A percentile compares a stretch with the other conserved stretches of the same genome.
Evolutionary conservation across 2,797 vertebrate genomes (phyloP).

Genomic region (Myotis findleyi): DNA sequence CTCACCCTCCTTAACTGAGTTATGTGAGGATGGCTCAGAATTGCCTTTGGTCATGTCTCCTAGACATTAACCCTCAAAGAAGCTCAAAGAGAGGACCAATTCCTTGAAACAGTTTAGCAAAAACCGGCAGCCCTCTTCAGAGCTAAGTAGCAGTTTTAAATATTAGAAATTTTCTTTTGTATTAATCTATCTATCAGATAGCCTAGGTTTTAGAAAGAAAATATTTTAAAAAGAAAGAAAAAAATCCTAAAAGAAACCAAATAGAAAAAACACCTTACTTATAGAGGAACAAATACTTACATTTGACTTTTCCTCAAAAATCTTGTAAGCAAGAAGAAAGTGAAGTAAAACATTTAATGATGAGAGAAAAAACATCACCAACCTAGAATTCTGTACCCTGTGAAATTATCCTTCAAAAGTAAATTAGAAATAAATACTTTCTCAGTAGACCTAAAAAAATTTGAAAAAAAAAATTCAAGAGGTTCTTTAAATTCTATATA

Average conservation of each 20-base stretch:
- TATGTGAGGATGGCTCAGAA: neutral
- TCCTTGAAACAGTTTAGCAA: neutral
- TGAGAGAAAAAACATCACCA: neutral
- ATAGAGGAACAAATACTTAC: neutral
- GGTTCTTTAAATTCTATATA: neutral
- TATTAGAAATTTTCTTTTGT: conserved; percentile 32
- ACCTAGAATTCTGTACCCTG: neutral
- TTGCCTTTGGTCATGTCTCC: neutral
- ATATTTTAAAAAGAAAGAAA: neutral
- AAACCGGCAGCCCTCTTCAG: neutral
- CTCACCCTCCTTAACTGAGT: neutral
- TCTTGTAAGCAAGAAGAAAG: neutral
- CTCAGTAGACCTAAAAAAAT: neutral
- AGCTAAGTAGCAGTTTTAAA: neutral
- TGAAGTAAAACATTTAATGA: neutral
- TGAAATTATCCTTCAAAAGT: neutral
- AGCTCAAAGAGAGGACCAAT: neutral
- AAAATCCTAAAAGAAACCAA: neutral
- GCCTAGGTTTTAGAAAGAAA: conserved; percentile 4
- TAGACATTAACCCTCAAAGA: neutral
- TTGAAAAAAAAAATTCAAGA: neutral
- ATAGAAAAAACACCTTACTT: neutral
- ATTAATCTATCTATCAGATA: neutral
- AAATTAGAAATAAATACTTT: neutral
- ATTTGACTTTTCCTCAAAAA: neutral